These are phyloP conservation scores for Anabacerthia variegaticeps DNA, from an alignment of 2,797 vertebrate genomes.

Conservation along the genomic window DNA sequence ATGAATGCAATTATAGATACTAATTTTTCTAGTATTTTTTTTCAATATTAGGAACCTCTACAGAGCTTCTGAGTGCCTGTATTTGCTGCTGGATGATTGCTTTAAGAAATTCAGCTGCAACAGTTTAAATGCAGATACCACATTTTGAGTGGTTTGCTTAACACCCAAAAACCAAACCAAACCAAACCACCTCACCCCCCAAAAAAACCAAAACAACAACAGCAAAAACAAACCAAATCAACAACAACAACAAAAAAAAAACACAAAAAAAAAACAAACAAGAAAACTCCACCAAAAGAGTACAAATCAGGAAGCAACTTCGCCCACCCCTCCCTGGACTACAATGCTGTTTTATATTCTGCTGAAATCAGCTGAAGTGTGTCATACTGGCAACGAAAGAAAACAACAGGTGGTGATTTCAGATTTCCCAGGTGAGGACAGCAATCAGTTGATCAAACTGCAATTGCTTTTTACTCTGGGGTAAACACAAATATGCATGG, in stretches of 20 bases:
- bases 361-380: slow-evolving; percentile 52
- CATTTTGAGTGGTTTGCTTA: neutral
- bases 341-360: slow-evolving; percentile 54
- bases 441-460: slow-evolving; percentile 55
- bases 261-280: no score
- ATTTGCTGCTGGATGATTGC: neutral
- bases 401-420: slow-evolving; percentile 74
- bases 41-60: neutral
- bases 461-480: slow-evolving; percentile 47
- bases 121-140: neutral
- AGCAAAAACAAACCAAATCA: no score
- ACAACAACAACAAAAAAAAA: no score
- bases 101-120: neutral
- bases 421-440: slow-evolving; percentile 71
- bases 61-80: neutral
- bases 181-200: no score
- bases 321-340: neutral
- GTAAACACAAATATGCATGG: slow-evolving; percentile 28
- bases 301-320: neutral
- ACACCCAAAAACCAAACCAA: neutral
- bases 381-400: slow-evolving; percentile 27
- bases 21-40: neutral
- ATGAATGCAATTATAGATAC: neutral
- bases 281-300: neutral
- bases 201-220: neutral